Evolutionary conservation across 2,888 invertebrate species (phyloP).

Genomic region (Gastrophysa polygoni): DNA sequence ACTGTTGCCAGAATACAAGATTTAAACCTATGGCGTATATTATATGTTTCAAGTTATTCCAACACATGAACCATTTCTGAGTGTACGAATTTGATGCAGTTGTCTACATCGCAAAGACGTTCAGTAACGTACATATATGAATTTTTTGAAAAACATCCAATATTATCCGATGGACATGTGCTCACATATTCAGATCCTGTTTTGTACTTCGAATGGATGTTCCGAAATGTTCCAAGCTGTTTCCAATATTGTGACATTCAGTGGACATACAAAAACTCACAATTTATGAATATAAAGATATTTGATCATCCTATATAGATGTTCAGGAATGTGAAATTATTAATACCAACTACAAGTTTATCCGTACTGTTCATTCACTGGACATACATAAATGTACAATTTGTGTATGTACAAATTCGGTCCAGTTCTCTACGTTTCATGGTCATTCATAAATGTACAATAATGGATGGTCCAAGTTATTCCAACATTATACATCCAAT

Average conservation of each 20-base stretch:
- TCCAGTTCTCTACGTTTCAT: background rate
- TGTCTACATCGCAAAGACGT: no score
- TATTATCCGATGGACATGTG: background rate
- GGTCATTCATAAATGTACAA: background rate
- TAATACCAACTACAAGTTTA: no score
- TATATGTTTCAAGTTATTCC: background rate
- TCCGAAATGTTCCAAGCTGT: background rate
- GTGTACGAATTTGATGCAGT: background rate
- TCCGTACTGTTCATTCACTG: no score
- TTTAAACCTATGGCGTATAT: no score
- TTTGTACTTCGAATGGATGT: background rate
- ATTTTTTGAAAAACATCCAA: no score
- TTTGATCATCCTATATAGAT: background rate
- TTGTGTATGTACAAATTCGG: no score
- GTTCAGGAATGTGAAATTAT: background rate
- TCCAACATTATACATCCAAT: background rate
- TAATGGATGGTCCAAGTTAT: background rate
- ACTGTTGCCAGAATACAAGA: no score
- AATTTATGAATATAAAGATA: background rate
- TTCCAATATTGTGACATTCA: background rate
- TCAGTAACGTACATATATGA: background rate
- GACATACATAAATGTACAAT: no score
- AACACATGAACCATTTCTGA: background rate
- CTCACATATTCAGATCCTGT: background rate
- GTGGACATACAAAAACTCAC: background rate